Percentiles rank a stretch among this genome's conserved stretches.
phyloP scores from a whole-genome alignment of 2,797 vertebrate genomes.

The Lagocephalus sceleratus region DNA sequence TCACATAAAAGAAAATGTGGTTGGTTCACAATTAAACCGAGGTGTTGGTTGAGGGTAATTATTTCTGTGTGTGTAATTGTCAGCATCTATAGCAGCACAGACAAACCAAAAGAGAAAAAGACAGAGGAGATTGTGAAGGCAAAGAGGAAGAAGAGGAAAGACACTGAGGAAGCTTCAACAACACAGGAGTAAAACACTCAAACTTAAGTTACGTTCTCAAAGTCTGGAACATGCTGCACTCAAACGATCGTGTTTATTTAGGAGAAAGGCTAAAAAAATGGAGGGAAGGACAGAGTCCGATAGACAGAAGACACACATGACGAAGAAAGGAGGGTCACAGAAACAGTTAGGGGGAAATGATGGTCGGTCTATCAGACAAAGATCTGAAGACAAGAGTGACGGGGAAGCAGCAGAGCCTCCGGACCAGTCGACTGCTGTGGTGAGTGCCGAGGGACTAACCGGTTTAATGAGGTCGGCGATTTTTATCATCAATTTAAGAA shows the following conservation, averaged over 20 bases:
- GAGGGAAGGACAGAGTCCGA: constrained; percentile 13
- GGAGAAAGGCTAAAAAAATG: constrained; percentile 14
- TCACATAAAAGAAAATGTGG: too few relatives aligned
- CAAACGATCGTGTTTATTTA: not conserved
- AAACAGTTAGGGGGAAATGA: constrained; percentile 7
- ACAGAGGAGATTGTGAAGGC: not conserved
- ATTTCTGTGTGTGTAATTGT: not conserved
- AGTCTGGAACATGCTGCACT: not conserved
- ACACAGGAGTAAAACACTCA: constrained; percentile 10
- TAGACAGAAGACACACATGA: constrained; percentile 13
- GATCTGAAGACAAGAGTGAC: not conserved
- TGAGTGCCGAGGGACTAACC: constrained; percentile 3
- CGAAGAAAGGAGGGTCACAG: constrained; percentile 11
- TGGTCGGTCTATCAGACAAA: constrained; percentile 12
- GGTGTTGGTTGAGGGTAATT: too few relatives aligned
- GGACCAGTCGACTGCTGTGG: constrained; percentile 6
- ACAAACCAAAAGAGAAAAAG: not conserved
- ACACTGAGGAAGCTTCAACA: not conserved
- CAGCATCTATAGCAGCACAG: not conserved
- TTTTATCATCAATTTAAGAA: too few relatives aligned
- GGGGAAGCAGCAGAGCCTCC: not conserved
- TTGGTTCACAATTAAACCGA: too few relatives aligned
- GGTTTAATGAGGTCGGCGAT: too few relatives aligned
- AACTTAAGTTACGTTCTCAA: too few relatives aligned
- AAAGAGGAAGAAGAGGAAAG: constrained; percentile 10